These are phyloP conservation scores for Achlya flavicornis DNA, from an alignment of 2,888 invertebrate genomes.

Conservation along the genomic window DNA sequence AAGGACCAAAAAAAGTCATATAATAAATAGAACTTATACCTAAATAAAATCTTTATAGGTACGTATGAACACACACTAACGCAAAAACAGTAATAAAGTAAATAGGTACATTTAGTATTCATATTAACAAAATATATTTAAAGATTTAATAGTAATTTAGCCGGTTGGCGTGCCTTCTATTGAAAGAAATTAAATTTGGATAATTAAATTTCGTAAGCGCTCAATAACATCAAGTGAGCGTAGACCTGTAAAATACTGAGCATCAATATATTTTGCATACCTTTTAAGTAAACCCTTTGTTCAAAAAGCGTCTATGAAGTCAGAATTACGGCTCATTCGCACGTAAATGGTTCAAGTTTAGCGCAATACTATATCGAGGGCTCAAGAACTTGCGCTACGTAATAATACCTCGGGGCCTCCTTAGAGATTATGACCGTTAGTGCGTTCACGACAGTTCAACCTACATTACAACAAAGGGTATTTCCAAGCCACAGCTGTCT, in stretches of 20 bases:
- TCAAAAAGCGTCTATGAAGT: slow-evolving; percentile 37
- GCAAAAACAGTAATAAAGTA: no score
- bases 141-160: not conserved
- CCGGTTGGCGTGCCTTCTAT: not conserved
- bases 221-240: slow-evolving; percentile 3
- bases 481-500: slow-evolving; percentile 35
- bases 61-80: not conserved
- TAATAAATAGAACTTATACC: not conserved
- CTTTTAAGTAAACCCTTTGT: slow-evolving; percentile 25
- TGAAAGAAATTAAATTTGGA: not conserved
- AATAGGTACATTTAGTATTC: not conserved
- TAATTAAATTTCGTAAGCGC: not conserved
- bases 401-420: slow-evolving; percentile 55
- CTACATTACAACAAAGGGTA: slow-evolving; percentile 46
- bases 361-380: slow-evolving; percentile 44
- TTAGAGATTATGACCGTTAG: slow-evolving; percentile 52
- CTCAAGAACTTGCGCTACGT: slow-evolving; percentile 48
- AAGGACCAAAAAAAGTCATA: not conserved
- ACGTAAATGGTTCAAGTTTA: slow-evolving; percentile 55
- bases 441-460: slow-evolving; percentile 42
- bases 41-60: not conserved
- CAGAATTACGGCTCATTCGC: slow-evolving; percentile 48
- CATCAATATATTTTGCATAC: slow-evolving; percentile 1
- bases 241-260: not conserved
- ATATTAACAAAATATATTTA: not conserved